Evolutionary conservation across 1,140 invertebrate species (phyloP), one percentile per base, ranked within the genome.

Genomic region (Microplitis demolitor): DNA sequence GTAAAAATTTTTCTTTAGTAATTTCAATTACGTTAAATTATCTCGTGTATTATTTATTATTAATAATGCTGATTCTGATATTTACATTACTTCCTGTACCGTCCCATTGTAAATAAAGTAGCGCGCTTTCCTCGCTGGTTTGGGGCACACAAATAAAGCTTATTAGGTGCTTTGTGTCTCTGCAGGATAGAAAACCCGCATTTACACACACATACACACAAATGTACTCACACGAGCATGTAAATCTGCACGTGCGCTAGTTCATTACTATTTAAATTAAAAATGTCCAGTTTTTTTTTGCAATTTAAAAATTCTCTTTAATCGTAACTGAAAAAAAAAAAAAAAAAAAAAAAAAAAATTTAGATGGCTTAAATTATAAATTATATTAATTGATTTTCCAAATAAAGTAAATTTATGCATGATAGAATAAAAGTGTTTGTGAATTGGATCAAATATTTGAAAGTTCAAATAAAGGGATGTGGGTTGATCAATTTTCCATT

Each of bases 21-120:
- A 77, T 80, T 80, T 79, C 80, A 81, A 81, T 81, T 80, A 81
- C 78, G 78, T 70, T 53, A 78, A 81, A 81, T 80, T 80, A 80
- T 78, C 69, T 69, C 45, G 60, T 45, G 6, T 45, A 45, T 45
- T 45, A 6, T 45, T 45, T 45, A 72, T 76, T 79, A 81, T 81
- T 81, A 80, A 81, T 81, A 81, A 80, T 78, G 71, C 75, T 51
- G 58, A 71, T 6, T 45, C 73, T 77, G 77, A 80, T 80, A 80
- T 81, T 81, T 79, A 81, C 66, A 75, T 68, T 78, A 71, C 60
- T 69, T 63, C 71, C 73, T 68, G 34, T 54, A 33, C 60, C 68
- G 62, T 56, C 31, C 11, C 66, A 61, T 53, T 66, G 61, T 66
- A 72, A 72, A 66, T 72, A 72, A 72, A 64, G 14, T 39, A 72